phyloP scores from a whole-genome alignment of 2,113 vertebrate genomes.

The Rhineura floridana region DNA sequence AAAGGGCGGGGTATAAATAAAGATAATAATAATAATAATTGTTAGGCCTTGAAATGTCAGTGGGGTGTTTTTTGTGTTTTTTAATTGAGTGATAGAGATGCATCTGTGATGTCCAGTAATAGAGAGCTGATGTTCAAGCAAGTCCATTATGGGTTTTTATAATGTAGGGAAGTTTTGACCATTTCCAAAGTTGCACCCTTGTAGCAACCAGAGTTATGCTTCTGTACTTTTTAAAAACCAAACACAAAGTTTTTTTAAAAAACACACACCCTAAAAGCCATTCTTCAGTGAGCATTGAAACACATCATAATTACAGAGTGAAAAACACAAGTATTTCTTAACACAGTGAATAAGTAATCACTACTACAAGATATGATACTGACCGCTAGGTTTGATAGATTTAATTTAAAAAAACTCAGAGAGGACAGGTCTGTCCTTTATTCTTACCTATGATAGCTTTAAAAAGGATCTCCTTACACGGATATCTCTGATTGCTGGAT shows the following conservation, averaged over 20 bases:
- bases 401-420: background rate
- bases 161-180: background rate
- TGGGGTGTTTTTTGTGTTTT: background rate
- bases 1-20: too few relatives aligned
- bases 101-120: constrained; percentile 43
- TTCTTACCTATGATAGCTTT: too few relatives aligned
- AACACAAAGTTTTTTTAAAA: background rate
- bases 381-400: background rate
- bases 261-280: background rate
- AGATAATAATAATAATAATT: too few relatives aligned
- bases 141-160: background rate
- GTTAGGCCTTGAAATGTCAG: constrained; percentile 38
- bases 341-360: background rate
- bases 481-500: background rate
- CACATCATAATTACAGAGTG: background rate
- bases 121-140: constrained; percentile 46
- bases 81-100: constrained; percentile 25
- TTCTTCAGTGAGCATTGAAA: background rate
- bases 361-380: background rate
- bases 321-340: background rate
- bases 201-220: background rate
- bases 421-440: background rate
- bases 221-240: background rate
- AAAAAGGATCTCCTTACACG: background rate
- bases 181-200: background rate